Percentiles rank a stretch among this genome's conserved stretches.
Evolutionary conservation across 2,888 invertebrate species (phyloP).

Genomic region (Rhaphigaster nebulosa): DNA sequence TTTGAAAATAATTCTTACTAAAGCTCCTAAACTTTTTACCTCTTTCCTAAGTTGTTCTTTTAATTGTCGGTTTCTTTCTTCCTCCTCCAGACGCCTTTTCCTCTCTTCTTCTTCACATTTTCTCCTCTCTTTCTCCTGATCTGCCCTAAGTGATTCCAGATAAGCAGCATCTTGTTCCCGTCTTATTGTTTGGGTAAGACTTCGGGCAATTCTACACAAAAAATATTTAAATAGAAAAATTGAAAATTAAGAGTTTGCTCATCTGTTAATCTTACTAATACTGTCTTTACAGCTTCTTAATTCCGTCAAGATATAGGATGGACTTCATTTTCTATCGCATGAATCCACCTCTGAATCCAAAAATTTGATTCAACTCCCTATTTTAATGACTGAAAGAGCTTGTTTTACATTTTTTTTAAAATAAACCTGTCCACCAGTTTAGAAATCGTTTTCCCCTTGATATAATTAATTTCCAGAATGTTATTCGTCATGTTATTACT

Average conservation of each 20-base stretch:
- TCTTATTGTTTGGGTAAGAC: slow-evolving; percentile 86
- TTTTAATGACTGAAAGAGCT: not conserved
- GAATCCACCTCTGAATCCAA: not conserved
- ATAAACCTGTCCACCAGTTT: too few relatives aligned
- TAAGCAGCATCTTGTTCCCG: slow-evolving; percentile 96
- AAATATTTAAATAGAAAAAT: slow-evolving; percentile 41
- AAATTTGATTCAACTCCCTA: not conserved
- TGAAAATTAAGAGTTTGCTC: not conserved
- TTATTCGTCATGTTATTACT: too few relatives aligned
- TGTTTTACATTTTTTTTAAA: too few relatives aligned
- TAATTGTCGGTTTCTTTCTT: slow-evolving; percentile 67
- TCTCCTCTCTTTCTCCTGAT: slow-evolving; percentile 92
- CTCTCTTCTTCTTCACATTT: slow-evolving; percentile 72
- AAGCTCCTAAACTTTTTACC: slow-evolving; percentile 65
- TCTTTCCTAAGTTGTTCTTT: slow-evolving; percentile 69
- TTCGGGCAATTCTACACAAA: slow-evolving; percentile 78
- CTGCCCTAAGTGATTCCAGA: slow-evolving; percentile 88
- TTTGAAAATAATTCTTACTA: not conserved
- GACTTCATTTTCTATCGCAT: not conserved
- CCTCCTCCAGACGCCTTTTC: slow-evolving; percentile 66
- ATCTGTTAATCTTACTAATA: too few relatives aligned
- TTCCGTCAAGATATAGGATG: not conserved
- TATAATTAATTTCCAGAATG: too few relatives aligned
- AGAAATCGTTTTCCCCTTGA: too few relatives aligned
- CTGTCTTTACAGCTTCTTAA: too few relatives aligned